These are phyloP conservation scores for Melanerpes aurifrons DNA, from an alignment of 2,113 vertebrate genomes.

Conservation along the genomic window DNA sequence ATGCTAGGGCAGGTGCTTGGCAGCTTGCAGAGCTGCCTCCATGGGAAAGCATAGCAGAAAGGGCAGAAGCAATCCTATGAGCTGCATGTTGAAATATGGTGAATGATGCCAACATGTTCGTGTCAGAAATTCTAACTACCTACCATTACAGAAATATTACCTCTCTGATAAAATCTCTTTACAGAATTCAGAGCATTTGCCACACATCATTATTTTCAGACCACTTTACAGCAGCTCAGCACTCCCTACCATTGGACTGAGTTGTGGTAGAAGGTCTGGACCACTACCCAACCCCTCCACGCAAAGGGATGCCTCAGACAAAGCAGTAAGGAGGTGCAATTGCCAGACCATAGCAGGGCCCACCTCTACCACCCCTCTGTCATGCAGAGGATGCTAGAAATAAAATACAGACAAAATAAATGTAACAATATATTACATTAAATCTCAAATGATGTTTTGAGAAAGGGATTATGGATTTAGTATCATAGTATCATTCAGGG, in stretches of 20 bases:
- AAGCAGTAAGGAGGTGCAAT: rapidly evolving
- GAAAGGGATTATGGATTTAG: neutral
- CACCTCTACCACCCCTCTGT: neutral
- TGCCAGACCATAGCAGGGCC: rapidly evolving
- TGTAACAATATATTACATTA: neutral
- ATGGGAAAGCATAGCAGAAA: neutral
- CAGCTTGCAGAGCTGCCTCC: neutral
- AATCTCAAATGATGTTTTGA: neutral
- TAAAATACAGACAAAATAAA: neutral
- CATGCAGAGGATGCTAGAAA: neutral
- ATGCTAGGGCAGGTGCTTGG: neutral
- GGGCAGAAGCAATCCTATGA: neutral
- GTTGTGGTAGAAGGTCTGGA: neutral
- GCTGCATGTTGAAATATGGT: rapidly evolving
- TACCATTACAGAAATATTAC: neutral
- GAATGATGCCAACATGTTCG: rapidly evolving
- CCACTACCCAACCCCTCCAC: rapidly evolving
- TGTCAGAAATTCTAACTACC: neutral
- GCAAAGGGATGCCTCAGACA: neutral
- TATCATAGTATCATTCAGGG: no score
- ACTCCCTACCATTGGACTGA: neutral
- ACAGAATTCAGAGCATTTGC: neutral
- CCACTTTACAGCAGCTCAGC: neutral
- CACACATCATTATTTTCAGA: neutral
- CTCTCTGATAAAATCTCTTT: neutral